Conservation (phyloP, 2,113 vertebrate species). For the Hippocampus guttulatus region DNA sequence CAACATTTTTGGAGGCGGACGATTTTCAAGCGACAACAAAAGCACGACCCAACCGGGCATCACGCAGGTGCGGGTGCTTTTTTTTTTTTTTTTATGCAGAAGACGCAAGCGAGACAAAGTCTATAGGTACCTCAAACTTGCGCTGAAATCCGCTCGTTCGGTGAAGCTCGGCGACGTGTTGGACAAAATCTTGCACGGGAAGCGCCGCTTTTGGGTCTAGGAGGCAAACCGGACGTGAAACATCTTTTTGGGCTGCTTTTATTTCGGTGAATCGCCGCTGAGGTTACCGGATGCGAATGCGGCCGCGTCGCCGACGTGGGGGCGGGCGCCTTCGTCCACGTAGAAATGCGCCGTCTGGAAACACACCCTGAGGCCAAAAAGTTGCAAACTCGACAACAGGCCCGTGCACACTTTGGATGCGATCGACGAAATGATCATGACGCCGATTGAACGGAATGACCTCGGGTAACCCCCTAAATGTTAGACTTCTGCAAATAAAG, state of each 20-base stretch:
- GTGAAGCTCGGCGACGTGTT: slow-evolving; percentile 89
- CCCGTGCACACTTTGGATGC: background rate
- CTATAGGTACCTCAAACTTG: slow-evolving; percentile 87
- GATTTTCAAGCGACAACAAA: background rate
- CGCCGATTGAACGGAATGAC: too few species aligned
- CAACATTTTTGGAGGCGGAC: background rate
- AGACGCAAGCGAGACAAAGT: background rate
- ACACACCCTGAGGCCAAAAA: slow-evolving; percentile 79
- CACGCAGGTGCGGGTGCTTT: background rate
- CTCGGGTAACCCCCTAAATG: too few species aligned
- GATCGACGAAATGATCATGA: too few species aligned
- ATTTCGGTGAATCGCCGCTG: too few species aligned
- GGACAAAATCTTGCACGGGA: slow-evolving; percentile 85
- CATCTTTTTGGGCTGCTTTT: background rate
- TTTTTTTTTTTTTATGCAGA: background rate
- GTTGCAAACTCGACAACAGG: background rate
- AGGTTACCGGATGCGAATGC: slow-evolving; percentile 33
- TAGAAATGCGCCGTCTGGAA: slow-evolving; percentile 99
- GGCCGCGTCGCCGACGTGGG: slow-evolving; percentile 78
- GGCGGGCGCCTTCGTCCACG: slow-evolving; percentile 86
- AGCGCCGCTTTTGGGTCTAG: slow-evolving; percentile 82
- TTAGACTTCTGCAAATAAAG: too few species aligned
- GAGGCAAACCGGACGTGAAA: slow-evolving; percentile 8
- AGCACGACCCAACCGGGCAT: background rate
- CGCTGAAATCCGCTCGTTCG: slow-evolving; percentile 81